Evolutionary conservation across 2,888 invertebrate species (phyloP).

Genomic region (Lithophane ornitopus): DNA sequence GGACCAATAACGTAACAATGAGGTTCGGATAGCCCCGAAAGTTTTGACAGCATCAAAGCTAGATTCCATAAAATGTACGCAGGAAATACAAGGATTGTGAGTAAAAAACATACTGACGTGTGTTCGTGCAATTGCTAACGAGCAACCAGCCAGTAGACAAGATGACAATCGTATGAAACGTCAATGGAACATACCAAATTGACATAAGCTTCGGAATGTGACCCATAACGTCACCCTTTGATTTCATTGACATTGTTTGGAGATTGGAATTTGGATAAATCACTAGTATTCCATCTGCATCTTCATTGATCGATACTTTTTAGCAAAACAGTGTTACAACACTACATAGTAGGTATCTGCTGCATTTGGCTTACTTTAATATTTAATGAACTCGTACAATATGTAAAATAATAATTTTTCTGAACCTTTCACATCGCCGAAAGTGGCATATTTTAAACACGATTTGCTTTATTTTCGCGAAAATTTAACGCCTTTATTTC

Average conservation of each 20-base stretch:
- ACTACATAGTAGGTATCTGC: not conserved
- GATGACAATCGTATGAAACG: slow-evolving; percentile 42
- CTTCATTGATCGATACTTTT: not conserved
- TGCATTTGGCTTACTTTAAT: not conserved
- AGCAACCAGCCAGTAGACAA: slow-evolving; percentile 18
- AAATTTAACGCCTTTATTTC: slow-evolving; percentile 47
- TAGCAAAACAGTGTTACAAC: not conserved
- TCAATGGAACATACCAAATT: slow-evolving; percentile 49
- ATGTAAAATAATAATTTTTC: not conserved
- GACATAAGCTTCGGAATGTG: slow-evolving; percentile 45
- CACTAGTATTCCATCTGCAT: not conserved
- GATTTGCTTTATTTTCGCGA: slow-evolving; percentile 33
- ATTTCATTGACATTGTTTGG: slow-evolving; percentile 33
- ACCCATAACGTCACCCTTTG: slow-evolving; percentile 40
- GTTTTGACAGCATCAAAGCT: not conserved
- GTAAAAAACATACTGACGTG: not conserved
- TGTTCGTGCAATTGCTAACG: slow-evolving; percentile 31
- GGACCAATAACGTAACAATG: not conserved
- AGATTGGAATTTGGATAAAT: slow-evolving; percentile 14
- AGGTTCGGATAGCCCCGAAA: not conserved
- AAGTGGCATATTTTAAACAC: slow-evolving; percentile 14
- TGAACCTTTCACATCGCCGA: not conserved
- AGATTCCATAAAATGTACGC: not conserved
- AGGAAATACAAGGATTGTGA: not conserved
- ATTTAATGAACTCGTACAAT: not conserved